Base-by-base conservation (phyloP, 2,797 vertebrate species). In the Helicolenus hilgendorfi region DNA sequence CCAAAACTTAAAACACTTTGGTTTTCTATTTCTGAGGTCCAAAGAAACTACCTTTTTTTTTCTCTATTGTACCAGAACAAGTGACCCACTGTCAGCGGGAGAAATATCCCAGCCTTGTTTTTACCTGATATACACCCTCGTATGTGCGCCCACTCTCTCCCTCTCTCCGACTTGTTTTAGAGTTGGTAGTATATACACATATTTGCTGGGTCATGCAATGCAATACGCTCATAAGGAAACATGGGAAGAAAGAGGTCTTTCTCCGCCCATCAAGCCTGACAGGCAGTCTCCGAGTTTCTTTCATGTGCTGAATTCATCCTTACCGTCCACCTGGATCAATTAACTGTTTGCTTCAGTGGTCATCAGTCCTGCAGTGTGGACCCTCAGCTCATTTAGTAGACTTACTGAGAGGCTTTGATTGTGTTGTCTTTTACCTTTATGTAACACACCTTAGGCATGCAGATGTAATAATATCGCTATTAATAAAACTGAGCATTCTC, bases 261-360 rank as follows among this genome's bases (percentile, higher is more conserved):
- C 96, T 97, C 91, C 84, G 36, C 87, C 88, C 90, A 94, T 97
- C 95, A 95, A 81, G 88, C 93, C 90, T 93, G 92, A 96, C 96
- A 94, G 93, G 94, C 80, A 11, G 83, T 93, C 91, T 86, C 74
- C 1, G 85, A 73, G 83, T 84, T 92, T 84, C 96, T 96, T 97
- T 96, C 96, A 97, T 97, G 96, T 96, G 94, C 94, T 94, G 90
- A 94, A 96, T 95, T 97, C 96, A 96, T 96, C 94, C 95, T 94
- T 94, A 94, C 92, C 92, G 69, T 97, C 96, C 96, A 97, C 96
- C 96, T 97, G 97, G 95, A 96, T 97, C 95, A 97, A 97, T 97
- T 95, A 97, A 94, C 89, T 95, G 91, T 95, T 94, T 97, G 96
- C 96, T 97, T 95, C 96, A 96, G 89, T 97, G 96, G 84, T 85